These are phyloP conservation scores for Erebia ligea DNA, from an alignment of 2,888 invertebrate species.

Conservation along the genomic window DNA sequence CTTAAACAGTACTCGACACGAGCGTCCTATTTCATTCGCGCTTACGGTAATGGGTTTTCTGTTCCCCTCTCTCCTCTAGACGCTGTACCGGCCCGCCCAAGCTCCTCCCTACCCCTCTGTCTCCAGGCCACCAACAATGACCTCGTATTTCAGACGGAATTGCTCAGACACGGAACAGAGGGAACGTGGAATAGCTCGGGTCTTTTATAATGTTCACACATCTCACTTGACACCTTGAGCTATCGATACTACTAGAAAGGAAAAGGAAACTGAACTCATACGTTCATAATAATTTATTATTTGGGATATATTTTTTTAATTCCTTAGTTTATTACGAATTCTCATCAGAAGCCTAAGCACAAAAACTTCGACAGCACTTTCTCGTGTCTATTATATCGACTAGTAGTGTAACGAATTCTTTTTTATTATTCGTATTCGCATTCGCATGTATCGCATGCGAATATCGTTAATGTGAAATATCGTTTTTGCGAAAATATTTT, in stretches of 20 bases:
- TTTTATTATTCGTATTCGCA: no score
- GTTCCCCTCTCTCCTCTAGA: constrained; percentile 53
- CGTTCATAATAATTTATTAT: no score
- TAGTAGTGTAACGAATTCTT: no score
- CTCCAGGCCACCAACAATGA: constrained; percentile 81
- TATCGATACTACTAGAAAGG: background rate
- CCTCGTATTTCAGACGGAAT: constrained; percentile 82
- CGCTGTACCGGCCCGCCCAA: constrained; percentile 52
- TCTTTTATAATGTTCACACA: constrained; percentile 39
- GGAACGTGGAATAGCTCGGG: constrained; percentile 66
- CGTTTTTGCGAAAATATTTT: no score
- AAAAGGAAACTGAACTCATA: no score
- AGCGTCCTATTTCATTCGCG: constrained; percentile 79
- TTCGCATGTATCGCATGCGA: no score
- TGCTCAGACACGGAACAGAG: constrained; percentile 79
- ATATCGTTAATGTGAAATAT: no score
- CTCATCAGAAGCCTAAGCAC: no score
- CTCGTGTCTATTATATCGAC: no score
- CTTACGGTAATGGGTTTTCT: constrained; percentile 77
- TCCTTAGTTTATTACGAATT: no score
- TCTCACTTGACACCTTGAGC: constrained; percentile 29
- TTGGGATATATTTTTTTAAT: no score
- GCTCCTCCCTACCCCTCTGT: constrained; percentile 57
- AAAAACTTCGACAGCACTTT: no score
- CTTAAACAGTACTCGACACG: constrained; percentile 76